These are phyloP conservation scores for Hirtodrosophila alboralis DNA, from an alignment of 2,888 invertebrate species.

Conservation along the genomic window DNA sequence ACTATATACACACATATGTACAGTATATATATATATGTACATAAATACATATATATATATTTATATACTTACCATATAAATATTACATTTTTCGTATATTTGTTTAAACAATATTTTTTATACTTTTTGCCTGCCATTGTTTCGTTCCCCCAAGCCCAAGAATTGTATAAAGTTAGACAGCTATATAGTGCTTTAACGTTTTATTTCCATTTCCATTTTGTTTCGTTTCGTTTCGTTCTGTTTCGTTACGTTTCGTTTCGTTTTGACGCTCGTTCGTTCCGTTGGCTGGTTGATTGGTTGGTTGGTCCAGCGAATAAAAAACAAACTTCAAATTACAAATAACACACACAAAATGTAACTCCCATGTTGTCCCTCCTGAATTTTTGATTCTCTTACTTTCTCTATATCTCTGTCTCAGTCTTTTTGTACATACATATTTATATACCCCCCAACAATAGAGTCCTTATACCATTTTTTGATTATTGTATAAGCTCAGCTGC, in stretches of 20 bases:
- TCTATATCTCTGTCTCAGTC: conserved; percentile 28
- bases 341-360: conserved; percentile 51
- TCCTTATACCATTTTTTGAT: conserved; percentile 11
- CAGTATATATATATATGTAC: too few relatives aligned
- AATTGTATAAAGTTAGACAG: conserved; percentile 42
- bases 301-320: conserved; percentile 49
- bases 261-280: conserved; percentile 42
- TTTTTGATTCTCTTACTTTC: conserved; percentile 28
- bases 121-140: conserved; percentile 48
- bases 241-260: conserved; percentile 29
- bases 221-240: conserved; percentile 22
- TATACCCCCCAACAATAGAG: conserved; percentile 4
- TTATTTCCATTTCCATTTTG: conserved; percentile 8
- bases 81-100: conserved; percentile 20
- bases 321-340: conserved; percentile 15
- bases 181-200: conserved; percentile 43
- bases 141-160: conserved; percentile 9
- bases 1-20: conserved; percentile 13
- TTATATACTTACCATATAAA: conserved; percentile 23
- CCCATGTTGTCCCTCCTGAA: conserved; percentile 83
- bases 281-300: conserved; percentile 61
- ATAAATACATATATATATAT: conserved; percentile 18
- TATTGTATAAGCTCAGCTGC: conserved; percentile 40
- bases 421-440: conserved; percentile 53
- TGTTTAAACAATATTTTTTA: conserved; percentile 19